Percentiles rank a stretch among this genome's conserved stretches.
These are phyloP conservation scores for Sthenelais limicola DNA, from an alignment of 2,888 invertebrate species.

Conservation along the genomic window DNA sequence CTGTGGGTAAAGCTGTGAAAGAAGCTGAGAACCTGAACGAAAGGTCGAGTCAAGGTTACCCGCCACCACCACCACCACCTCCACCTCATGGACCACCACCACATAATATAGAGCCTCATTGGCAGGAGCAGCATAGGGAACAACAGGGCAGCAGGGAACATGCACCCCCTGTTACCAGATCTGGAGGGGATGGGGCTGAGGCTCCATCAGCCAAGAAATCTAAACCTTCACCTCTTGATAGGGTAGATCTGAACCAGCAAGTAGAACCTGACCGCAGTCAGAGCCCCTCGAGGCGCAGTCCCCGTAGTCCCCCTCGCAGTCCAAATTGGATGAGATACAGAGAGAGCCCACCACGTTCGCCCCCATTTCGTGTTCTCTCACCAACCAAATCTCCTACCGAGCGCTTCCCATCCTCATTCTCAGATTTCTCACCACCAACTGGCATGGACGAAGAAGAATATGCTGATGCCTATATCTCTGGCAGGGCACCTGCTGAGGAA, in stretches of 20 bases:
- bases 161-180: background rate
- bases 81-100: too few relatives aligned
- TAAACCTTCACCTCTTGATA: conserved; percentile 49
- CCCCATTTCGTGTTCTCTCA: conserved; percentile 53
- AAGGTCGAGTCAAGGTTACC: conserved; percentile 1
- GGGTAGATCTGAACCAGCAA: conserved; percentile 42
- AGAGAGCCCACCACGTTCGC: conserved; percentile 52
- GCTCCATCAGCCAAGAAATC: conserved; percentile 17
- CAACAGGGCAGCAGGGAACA: background rate
- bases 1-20: conserved; percentile 15
- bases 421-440: conserved; percentile 59
- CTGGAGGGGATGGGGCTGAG: conserved; percentile 21
- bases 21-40: conserved; percentile 35
- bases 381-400: conserved; percentile 66
- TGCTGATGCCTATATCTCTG: conserved; percentile 33
- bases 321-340: conserved; percentile 61
- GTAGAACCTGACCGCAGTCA: conserved; percentile 42
- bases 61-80: background rate
- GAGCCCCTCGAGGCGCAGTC: conserved; percentile 46
- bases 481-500: conserved; percentile 25
- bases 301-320: conserved; percentile 63
- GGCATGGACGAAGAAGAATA: conserved; percentile 28
- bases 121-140: conserved; percentile 15
- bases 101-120: too few relatives aligned
- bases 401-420: conserved; percentile 61